Evolutionary conservation across 1,140 invertebrate genomes (phyloP).

Genomic region (Xylocopa sonorina): DNA sequence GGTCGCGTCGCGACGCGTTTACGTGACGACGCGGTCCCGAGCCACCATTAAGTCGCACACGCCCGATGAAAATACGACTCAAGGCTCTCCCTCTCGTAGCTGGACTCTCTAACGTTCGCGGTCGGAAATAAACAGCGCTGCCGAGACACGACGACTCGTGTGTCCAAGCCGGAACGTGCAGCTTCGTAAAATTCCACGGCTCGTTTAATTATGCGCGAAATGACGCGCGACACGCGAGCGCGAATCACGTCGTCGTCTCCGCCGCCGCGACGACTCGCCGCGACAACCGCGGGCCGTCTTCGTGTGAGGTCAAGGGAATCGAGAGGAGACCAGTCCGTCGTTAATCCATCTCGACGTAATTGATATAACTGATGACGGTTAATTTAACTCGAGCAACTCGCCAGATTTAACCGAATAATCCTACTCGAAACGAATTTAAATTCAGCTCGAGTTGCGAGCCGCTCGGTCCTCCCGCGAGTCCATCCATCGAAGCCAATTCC

Average conservation of each 20-base stretch:
- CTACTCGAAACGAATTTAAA: too few species aligned
- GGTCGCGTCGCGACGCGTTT: constrained; percentile 11
- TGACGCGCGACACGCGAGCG: constrained; percentile 8
- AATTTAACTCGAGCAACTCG: too few species aligned
- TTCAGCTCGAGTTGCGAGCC: too few species aligned
- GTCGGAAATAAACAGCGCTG: constrained; percentile 19
- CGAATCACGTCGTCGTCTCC: not conserved
- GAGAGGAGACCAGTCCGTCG: not conserved
- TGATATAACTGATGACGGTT: too few species aligned
- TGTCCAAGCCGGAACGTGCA: not conserved
- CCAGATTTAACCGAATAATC: too few species aligned
- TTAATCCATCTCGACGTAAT: too few species aligned
- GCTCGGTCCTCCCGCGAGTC: too few species aligned
- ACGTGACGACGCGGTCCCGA: constrained; percentile 1
- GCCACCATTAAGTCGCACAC: constrained; percentile 34
- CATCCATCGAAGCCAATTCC: too few species aligned
- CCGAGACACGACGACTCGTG: not conserved
- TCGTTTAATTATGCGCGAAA: constrained; percentile 22
- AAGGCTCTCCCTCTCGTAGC: not conserved
- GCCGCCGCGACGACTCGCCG: too few species aligned
- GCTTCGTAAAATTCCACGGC: constrained; percentile 26
- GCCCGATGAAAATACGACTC: constrained; percentile 22
- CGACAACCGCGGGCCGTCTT: too few species aligned
- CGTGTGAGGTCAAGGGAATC: not conserved
- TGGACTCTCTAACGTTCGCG: constrained; percentile 20